Evolutionary conservation across 1,140 invertebrate species (phyloP), one percentile per base, ranked within the genome.

Genomic region (Ceratina japonica): DNA sequence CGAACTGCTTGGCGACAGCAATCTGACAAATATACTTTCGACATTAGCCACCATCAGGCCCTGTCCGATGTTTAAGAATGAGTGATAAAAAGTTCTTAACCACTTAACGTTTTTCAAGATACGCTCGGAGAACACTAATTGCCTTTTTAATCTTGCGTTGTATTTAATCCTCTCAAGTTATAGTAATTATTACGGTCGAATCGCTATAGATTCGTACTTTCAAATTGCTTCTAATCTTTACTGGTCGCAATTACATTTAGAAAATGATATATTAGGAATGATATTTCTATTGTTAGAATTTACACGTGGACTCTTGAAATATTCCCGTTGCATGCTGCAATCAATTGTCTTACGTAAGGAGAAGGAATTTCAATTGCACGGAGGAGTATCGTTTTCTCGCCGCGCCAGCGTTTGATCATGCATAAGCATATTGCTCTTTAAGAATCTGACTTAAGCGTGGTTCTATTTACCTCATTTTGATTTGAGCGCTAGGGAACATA

Each of bases 1-100:
- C 80, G 95, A 95, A 89, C 93, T 94, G 89, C 93, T 94, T 82
- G 94, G 94, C 86, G 94, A 95, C 93, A 95, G 91, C 91, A 95
- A 92, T 93, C 94, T 95, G 88, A 87, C 89, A 91, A 84, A 88
- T 80, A 90, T 87, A 91, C 80, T 77, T 70, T 77, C 54, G 13
- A 74, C 75, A 71, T 85, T 84, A 79, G 20, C 58, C 59, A 64
- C 49, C 31, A 52, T 73, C 78, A 83, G 65, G 51, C 68, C 13
- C 37, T 62, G 64, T 78, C 49, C 31, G 37, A 75, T 18, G 16
- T 16, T 20, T 58, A 15, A 7, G 27, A 16, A 22, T 31, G 16
- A 64, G 54, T 5, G 16, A 18, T 7, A 20, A 15, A 7, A 13
- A 15, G 16, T 13, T 56, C 52, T 18, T 54, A 37, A 7, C 37